Conservation (phyloP, 2,888 invertebrate species). For the Noctua janthe region DNA sequence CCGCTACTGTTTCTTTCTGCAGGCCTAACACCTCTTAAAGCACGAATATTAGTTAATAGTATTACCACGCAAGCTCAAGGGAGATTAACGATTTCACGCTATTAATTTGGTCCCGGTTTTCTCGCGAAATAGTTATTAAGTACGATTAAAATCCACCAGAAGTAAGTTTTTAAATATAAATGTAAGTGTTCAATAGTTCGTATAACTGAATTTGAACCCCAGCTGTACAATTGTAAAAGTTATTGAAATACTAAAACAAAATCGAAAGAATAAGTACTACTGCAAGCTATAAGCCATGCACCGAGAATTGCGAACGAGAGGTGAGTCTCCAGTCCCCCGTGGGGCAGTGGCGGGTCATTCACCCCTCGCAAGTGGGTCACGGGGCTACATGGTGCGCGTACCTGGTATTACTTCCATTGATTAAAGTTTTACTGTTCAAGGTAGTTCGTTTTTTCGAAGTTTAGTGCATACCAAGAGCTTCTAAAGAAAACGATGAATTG, state of each 20-base stretch:
- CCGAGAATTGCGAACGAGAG: conserved; percentile 45
- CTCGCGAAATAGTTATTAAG: background rate
- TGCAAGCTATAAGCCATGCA: conserved; percentile 39
- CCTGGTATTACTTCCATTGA: conserved; percentile 58
- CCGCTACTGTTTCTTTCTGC: background rate
- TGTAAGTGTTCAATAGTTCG: background rate
- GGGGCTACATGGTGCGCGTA: conserved; percentile 46
- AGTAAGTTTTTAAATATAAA: background rate
- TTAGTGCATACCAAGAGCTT: background rate
- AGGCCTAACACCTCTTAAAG: background rate
- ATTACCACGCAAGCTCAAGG: background rate
- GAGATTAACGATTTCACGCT: background rate
- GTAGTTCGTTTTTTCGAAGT: conserved; percentile 8
- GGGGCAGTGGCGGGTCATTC: conserved; percentile 36
- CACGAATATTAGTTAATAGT: background rate
- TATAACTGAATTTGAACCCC: background rate
- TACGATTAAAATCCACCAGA: background rate
- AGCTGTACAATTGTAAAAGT: background rate
- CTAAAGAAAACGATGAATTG: background rate
- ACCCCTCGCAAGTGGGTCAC: conserved; percentile 60
- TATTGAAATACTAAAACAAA: conserved; percentile 15
- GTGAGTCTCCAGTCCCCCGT: conserved; percentile 11
- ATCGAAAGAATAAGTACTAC: background rate
- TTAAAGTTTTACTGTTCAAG: conserved; percentile 44
- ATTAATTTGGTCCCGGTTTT: background rate